Evolutionary conservation across 53 echinoderm and acorn worm genomes (phyloP).

Genomic region (Holothuria leucospilota): DNA sequence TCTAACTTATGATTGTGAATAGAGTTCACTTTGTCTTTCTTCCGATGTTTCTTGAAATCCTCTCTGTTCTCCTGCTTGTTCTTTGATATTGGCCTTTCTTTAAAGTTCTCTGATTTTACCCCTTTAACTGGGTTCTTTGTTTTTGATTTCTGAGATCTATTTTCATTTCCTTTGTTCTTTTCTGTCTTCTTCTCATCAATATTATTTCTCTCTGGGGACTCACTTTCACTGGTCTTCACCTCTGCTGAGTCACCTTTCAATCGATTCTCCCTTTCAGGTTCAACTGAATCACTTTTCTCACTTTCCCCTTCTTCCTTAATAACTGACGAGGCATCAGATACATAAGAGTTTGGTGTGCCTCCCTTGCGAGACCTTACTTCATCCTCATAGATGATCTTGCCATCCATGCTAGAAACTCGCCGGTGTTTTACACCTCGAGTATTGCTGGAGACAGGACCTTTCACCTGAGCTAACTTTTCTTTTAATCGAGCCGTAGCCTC

Average conservation of each 20-base stretch:
- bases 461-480: slow-evolving; percentile 36
- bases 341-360: slow-evolving; percentile 23
- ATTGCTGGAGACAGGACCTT: slow-evolving; percentile 43
- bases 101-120: slow-evolving; percentile 47
- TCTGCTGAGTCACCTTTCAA: not conserved
- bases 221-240: slow-evolving; percentile 4
- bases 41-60: not conserved
- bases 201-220: not conserved
- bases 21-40: slow-evolving; percentile 29
- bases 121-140: slow-evolving; percentile 36
- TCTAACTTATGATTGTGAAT: slow-evolving; percentile 27
- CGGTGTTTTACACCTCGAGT: slow-evolving; percentile 40
- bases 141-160: slow-evolving; percentile 24
- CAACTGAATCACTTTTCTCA: slow-evolving; percentile 2
- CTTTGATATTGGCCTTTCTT: slow-evolving; percentile 19
- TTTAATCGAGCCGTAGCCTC: slow-evolving; percentile 32
- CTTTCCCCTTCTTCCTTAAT: not conserved
- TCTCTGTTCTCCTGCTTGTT: slow-evolving; percentile 20
- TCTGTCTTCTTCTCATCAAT: not conserved
- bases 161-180: not conserved
- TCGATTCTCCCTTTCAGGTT: slow-evolving; percentile 5
- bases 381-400: slow-evolving; percentile 33
- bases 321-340: slow-evolving; percentile 14
- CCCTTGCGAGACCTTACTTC: slow-evolving; percentile 30
- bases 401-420: slow-evolving; percentile 39